Base-by-base conservation (phyloP, 2,797 vertebrate genomes). In the Enteromius fasciolatus region DNA sequence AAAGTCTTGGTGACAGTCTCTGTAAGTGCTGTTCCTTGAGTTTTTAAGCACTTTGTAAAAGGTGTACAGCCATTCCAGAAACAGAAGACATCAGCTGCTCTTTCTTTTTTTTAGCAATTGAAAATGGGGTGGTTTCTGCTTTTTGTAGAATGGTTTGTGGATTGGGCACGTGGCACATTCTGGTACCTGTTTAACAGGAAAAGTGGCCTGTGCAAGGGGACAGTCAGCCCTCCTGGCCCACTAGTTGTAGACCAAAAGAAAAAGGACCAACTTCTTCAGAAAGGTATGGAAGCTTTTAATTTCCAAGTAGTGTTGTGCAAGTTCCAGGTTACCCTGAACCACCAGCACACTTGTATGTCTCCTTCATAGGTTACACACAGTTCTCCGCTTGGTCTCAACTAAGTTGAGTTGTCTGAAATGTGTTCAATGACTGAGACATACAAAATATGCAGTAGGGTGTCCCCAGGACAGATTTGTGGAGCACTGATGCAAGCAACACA, bases 71-170 rank as follows among this genome's bases (percentile, higher is more conserved):
- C 2, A n/a, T 0, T 36, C 48, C 0, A 4, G 1, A 74, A 54
- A 23, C 6, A n/a, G 1, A 73, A 33, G 52, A 72, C 46, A 72
- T 3, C 46, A 52, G n/a, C 72, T 39, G 2, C 0, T 14, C 5
- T 23, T 73, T 52, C 15, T 2, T 31, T 74, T 12, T n/a, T 44
- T 12, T 3, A 75, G 20, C 0, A 3, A 25, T 10, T 57, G 33
- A 75, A 10, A 0, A 80, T 80, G 78, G 46, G 78, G 78, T 80
- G 78, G 78, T 0, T 80, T 17, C 11, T 80, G 25, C 2, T 72
- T 20, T 72, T 80, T 4, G 4, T 80, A 6, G 78, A 70, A 80
- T 80, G 78, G 78, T 4, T 80, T 23, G 67, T 72, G 39, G 67
- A 80, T 31, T 80, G 78, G 78, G 39, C 25, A 17, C 25, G 39